phyloP scores from a whole-genome alignment of 2,113 vertebrate species.

The Cyphomyrus plagiostoma region DNA sequence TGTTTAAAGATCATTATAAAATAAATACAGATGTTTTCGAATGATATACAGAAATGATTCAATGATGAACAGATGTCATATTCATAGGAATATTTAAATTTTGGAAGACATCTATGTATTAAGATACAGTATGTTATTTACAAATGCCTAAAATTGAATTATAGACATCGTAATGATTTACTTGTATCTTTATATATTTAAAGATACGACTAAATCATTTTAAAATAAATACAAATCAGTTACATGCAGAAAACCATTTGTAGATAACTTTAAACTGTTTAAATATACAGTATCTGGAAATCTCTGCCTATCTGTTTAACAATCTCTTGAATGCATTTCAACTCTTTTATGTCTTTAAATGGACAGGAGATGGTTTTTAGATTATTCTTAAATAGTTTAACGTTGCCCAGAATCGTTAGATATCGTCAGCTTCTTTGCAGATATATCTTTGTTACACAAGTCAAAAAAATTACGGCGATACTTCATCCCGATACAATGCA shows the following conservation, averaged over 20 bases:
- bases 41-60: not conserved
- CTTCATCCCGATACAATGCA: not conserved
- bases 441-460: not conserved
- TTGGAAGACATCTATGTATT: not conserved
- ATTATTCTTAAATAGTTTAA: not conserved
- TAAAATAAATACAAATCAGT: not conserved
- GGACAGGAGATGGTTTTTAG: not conserved
- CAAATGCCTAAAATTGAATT: not conserved
- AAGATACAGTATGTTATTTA: not conserved
- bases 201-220: not conserved
- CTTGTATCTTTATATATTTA: not conserved
- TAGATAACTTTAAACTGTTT: not conserved
- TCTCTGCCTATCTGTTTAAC: not conserved
- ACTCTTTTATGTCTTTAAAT: not conserved
- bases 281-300: not conserved
- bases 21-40: not conserved
- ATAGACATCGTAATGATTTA: not conserved
- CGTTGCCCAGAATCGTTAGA: not conserved
- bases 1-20: not conserved
- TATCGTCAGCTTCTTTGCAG: not conserved
- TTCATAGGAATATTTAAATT: not conserved
- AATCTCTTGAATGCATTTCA: not conserved
- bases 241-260: not conserved
- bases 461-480: not conserved
- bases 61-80: not conserved